Conservation (phyloP, 2,113 vertebrate species). For the Scortum barcoo region DNA sequence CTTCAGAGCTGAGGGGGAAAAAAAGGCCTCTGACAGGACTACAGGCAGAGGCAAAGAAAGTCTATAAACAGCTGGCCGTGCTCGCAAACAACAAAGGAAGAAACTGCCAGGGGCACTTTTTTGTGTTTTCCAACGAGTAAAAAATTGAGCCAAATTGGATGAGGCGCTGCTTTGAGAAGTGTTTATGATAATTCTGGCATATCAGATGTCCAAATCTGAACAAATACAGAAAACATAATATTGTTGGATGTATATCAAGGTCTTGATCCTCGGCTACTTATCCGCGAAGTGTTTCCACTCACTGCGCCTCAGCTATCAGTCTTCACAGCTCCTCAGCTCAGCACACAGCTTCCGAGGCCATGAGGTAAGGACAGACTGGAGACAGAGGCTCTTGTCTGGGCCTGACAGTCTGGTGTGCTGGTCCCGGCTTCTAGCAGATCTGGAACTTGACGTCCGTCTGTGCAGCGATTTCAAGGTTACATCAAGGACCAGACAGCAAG, state of each 20-base stretch:
- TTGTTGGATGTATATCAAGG: conserved; percentile 6
- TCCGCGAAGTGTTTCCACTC: neutral
- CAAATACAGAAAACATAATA: conserved; percentile 12
- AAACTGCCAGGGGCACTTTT: conserved; percentile 34
- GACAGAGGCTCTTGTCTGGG: conserved; percentile 43
- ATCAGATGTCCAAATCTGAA: conserved; percentile 35
- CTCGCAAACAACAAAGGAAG: conserved; percentile 60
- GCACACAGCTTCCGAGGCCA: conserved; percentile 12
- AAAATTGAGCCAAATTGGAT: conserved; percentile 48
- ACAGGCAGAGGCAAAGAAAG: conserved; percentile 43
- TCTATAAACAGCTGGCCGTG: conserved; percentile 67
- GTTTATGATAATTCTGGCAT: conserved; percentile 23
- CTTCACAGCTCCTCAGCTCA: conserved; percentile 18
- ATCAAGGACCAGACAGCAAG: conserved; percentile 51
- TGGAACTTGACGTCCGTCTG: conserved; percentile 16
- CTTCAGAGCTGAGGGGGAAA: conserved; percentile 39
- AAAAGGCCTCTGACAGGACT: conserved; percentile 42
- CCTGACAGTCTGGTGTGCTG: conserved; percentile 15
- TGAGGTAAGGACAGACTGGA: conserved; percentile 31
- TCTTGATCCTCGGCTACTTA: conserved; percentile 28
- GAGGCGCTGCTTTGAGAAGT: conserved; percentile 14
- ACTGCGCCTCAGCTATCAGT: conserved; percentile 2
- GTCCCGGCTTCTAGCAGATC: conserved; percentile 39
- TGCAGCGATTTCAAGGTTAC: conserved; percentile 47
- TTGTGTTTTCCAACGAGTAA: conserved; percentile 41